Evolutionary conservation across 2,113 vertebrate species (phyloP).

Genomic region (Acanthochromis polyacanthus): DNA sequence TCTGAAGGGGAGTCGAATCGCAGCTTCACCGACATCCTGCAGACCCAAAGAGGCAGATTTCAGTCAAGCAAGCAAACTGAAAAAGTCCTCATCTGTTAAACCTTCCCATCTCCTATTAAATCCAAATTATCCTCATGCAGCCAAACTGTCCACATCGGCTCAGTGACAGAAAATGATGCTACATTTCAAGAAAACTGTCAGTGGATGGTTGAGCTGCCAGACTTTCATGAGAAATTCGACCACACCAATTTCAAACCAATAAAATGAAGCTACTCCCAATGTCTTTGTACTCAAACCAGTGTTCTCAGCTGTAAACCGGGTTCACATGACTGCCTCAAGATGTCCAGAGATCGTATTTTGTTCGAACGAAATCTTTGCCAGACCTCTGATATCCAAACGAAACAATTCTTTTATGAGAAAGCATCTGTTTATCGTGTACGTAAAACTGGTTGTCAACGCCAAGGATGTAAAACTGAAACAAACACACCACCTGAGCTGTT

Average conservation of each 20-base stretch:
- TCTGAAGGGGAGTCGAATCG: conserved; percentile 79
- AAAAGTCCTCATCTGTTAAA: too few relatives aligned
- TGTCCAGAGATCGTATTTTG: background rate
- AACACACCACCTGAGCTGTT: background rate
- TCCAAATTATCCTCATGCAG: too few relatives aligned
- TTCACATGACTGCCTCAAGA: too few relatives aligned
- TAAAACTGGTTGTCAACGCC: background rate
- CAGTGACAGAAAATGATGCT: too few relatives aligned
- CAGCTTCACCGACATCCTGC: conserved; percentile 86
- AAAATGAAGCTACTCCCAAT: background rate
- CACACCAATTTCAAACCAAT: background rate
- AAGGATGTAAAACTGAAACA: background rate
- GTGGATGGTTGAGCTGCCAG: background rate
- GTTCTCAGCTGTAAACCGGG: too few relatives aligned
- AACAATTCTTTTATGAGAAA: background rate
- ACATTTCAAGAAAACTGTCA: background rate
- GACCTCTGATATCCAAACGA: background rate
- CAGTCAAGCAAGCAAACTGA: too few relatives aligned
- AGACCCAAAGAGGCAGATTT: background rate
- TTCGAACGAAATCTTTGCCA: background rate
- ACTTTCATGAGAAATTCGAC: conserved; percentile 1
- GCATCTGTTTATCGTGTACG: background rate
- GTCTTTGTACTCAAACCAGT: too few relatives aligned
- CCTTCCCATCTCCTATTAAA: too few relatives aligned
- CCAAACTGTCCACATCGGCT: too few relatives aligned